phyloP scores from a whole-genome alignment of 2,113 vertebrate genomes.

The Xyliphius kryptos region DNA sequence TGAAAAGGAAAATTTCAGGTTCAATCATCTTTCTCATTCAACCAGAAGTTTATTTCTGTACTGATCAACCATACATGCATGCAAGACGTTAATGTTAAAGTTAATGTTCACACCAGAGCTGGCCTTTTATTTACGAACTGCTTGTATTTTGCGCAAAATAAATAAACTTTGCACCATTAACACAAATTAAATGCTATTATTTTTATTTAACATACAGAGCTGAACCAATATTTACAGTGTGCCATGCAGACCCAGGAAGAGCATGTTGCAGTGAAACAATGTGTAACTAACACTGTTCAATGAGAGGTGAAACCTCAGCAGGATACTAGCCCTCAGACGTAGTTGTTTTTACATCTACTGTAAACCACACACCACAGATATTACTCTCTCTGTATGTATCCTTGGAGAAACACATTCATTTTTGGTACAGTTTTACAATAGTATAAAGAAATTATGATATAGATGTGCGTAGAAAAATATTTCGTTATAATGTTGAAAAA shows the following conservation, averaged over 20 bases:
- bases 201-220: constrained; percentile 23
- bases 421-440: no score
- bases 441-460: no score
- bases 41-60: not conserved
- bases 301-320: constrained; percentile 41
- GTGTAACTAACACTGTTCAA: constrained; percentile 33
- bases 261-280: constrained; percentile 21
- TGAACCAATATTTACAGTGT: constrained; percentile 36
- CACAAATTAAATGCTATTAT: constrained; percentile 27
- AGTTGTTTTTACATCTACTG: constrained; percentile 37
- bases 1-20: not conserved
- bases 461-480: no score
- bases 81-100: constrained; percentile 9
- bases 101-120: constrained; percentile 9
- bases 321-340: constrained; percentile 31
- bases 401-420: no score
- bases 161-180: constrained; percentile 19
- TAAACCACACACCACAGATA: constrained; percentile 35
- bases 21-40: not conserved
- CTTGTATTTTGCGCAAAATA: constrained; percentile 23
- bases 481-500: no score
- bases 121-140: constrained; percentile 7
- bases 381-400: constrained; percentile 40
- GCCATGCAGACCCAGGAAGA: constrained; percentile 21
- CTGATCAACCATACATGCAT: not conserved